Percentiles rank a stretch among this genome's conserved stretches.
Evolutionary conservation across 2,113 vertebrate genomes (phyloP).

Genomic region (Calypte anna): DNA sequence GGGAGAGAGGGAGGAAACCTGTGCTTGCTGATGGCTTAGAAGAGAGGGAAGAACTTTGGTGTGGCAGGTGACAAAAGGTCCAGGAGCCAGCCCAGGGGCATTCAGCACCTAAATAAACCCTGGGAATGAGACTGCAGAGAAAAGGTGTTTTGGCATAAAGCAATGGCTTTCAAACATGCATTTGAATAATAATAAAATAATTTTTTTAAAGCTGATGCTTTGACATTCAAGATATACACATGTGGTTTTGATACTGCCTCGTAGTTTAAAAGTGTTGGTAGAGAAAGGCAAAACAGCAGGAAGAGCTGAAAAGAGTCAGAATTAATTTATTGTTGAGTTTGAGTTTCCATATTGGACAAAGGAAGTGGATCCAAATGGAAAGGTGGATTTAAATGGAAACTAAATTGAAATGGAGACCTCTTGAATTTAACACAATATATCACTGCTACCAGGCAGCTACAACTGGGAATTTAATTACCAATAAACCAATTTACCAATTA

Average conservation of each 20-base stretch:
- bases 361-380: conserved; percentile 8
- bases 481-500: conserved; percentile 33
- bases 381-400: conserved; percentile 26
- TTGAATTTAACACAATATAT: conserved; percentile 8
- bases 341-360: not conserved
- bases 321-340: not conserved
- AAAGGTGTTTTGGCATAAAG: not conserved
- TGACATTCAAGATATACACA: not conserved
- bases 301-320: not conserved
- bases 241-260: not conserved
- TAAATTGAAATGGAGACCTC: conserved; percentile 16
- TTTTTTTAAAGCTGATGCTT: not conserved
- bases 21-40: not conserved
- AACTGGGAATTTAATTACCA: conserved; percentile 40
- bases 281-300: not conserved
- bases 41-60: not conserved
- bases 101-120: not conserved
- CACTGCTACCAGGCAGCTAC: conserved; percentile 12
- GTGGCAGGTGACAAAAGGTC: accelerated
- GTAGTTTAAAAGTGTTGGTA: not conserved
- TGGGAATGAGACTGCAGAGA: not conserved
- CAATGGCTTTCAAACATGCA: not conserved
- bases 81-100: not conserved
- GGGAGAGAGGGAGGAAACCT: not conserved
- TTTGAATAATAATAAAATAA: not conserved